These are phyloP conservation scores for Mormyrus proboscirostris DNA, from an alignment of 2,797 vertebrate genomes.

Conservation along the genomic window DNA sequence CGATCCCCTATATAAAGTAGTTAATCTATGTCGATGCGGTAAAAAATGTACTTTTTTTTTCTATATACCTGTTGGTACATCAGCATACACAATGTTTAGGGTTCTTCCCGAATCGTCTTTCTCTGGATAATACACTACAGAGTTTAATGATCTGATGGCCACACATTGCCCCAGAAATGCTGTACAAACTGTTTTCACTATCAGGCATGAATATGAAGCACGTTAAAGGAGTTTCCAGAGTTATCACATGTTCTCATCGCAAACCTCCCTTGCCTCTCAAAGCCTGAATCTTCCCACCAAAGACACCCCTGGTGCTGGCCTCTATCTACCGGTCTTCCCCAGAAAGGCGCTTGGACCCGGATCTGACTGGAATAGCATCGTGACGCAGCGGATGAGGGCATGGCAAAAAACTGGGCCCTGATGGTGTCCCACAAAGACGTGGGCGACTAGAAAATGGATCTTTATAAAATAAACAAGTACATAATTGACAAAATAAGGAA, in stretches of 20 bases:
- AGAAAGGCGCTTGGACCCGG: not conserved
- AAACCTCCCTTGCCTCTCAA: not conserved
- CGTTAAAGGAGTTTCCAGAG: not conserved
- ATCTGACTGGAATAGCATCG: slow-evolving; percentile 8
- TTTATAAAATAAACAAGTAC: slow-evolving; percentile 92
- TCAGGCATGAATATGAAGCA: not conserved
- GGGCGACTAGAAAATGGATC: slow-evolving; percentile 73
- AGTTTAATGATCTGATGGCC: not conserved
- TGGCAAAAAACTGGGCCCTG: slow-evolving; percentile 46
- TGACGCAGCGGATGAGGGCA: slow-evolving; percentile 30
- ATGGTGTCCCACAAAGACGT: slow-evolving; percentile 65
- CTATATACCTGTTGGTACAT: not conserved
- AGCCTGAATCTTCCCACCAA: not conserved
- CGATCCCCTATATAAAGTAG: not conserved
- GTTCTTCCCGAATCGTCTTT: not conserved
- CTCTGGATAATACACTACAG: not conserved
- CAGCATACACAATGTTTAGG: not conserved
- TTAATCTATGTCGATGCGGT: not conserved
- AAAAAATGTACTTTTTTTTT: not conserved
- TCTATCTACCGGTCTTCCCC: not conserved
- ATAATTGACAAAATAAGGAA: slow-evolving; percentile 99
- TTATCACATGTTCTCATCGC: not conserved
- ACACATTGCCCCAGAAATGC: not conserved
- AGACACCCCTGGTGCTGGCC: not conserved
- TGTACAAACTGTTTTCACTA: not conserved